phyloP scores from a whole-genome alignment of 1,140 invertebrate genomes.

The Drosophila azteca region DNA sequence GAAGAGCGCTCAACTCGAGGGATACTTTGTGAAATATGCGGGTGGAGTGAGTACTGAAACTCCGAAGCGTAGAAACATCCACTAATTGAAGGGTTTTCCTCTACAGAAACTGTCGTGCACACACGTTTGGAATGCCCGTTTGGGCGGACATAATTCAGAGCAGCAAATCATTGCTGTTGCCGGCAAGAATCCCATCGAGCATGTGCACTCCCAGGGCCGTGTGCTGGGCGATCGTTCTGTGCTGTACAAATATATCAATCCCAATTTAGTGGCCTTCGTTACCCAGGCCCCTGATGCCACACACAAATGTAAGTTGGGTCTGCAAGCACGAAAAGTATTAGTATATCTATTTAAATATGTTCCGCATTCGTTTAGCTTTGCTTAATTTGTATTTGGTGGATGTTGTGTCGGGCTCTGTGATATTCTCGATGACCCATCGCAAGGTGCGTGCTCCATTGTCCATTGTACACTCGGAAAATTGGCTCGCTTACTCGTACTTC shows the following conservation, averaged over 20 bases:
- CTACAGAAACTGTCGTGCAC: conserved; percentile 82
- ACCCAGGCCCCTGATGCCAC: conserved; percentile 90
- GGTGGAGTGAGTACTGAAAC: conserved; percentile 69
- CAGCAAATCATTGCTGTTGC: conserved; percentile 89
- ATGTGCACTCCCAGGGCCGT: conserved; percentile 97
- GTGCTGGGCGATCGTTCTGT: conserved; percentile 97
- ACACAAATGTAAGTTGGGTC: conserved; percentile 88
- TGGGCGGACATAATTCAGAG: conserved; percentile 86
- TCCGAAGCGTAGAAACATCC: background rate
- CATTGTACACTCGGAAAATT: conserved; percentile 98
- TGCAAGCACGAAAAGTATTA: background rate
- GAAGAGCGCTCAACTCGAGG: conserved; percentile 87
- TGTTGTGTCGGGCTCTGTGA: conserved; percentile 92
- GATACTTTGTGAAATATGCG: conserved; percentile 87
- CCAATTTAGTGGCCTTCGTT: conserved; percentile 95
- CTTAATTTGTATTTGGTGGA: conserved; percentile 94
- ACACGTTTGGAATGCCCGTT: conserved; percentile 89
- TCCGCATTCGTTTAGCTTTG: conserved; percentile 37
- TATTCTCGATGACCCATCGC: conserved; percentile 91
- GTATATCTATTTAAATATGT: too few relatives aligned
- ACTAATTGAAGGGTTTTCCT: conserved; percentile 9
- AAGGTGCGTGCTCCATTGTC: conserved; percentile 92
- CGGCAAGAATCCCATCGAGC: conserved; percentile 90
- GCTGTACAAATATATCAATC: conserved; percentile 99
- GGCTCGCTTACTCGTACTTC: conserved; percentile 97